Percentiles rank a stretch among this genome's conserved stretches.
phyloP scores from a whole-genome alignment of 2,797 vertebrate species.

The Cheirogaleus major region DNA sequence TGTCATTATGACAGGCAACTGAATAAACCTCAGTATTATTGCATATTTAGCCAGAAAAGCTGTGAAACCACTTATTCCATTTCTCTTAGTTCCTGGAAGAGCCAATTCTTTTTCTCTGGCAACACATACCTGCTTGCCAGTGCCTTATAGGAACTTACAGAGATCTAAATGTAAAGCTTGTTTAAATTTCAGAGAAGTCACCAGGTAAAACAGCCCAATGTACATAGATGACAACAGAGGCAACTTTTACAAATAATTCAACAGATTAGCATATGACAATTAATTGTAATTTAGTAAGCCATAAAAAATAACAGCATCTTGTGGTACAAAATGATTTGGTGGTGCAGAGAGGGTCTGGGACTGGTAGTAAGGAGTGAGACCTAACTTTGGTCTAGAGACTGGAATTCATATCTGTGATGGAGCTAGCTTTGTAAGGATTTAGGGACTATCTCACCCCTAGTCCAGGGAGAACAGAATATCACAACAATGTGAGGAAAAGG shows the following conservation, averaged over 20 bases:
- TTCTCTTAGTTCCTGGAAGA: background rate
- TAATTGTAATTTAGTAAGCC: background rate
- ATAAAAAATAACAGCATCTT: background rate
- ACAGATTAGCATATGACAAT: background rate
- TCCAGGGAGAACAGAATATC: background rate
- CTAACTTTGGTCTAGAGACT: background rate
- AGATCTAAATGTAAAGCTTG: background rate
- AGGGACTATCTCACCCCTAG: background rate
- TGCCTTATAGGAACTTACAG: background rate
- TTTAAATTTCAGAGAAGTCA: background rate
- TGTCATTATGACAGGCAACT: slow-evolving; percentile 54
- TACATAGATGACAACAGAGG: background rate
- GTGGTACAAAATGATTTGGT: background rate
- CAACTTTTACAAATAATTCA: background rate
- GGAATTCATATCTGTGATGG: background rate
- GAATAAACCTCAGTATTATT: background rate
- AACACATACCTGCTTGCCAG: background rate
- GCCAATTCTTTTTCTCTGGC: background rate
- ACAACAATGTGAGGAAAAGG: background rate
- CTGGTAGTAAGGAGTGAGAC: background rate
- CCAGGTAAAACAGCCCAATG: background rate
- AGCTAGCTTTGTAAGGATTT: background rate
- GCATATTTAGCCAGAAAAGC: background rate
- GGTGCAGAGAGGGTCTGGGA: background rate
- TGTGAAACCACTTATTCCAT: background rate